phyloP scores from a whole-genome alignment of 53 echinoderm and acorn worm genomes.

The Paelopatides confundens region DNA sequence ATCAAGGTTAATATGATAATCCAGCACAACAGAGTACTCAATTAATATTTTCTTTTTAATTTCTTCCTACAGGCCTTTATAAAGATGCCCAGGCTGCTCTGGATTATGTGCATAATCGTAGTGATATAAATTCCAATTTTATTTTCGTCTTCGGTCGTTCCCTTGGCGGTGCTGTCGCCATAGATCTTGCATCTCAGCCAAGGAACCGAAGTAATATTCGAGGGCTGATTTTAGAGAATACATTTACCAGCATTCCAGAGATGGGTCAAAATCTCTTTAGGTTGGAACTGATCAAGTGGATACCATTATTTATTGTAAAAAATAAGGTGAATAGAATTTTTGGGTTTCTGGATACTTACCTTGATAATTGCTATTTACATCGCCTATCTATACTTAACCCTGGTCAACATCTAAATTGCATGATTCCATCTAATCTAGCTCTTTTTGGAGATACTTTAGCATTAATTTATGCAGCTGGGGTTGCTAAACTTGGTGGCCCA shows the following conservation, averaged over 20 bases:
- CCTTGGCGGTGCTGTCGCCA: constrained; percentile 92
- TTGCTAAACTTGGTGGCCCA: too few relatives aligned
- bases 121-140: constrained; percentile 81
- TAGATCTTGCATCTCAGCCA: constrained; percentile 74
- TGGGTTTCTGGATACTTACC: too few relatives aligned
- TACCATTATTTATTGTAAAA: constrained; percentile 85
- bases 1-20: too few relatives aligned
- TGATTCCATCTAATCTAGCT: too few relatives aligned
- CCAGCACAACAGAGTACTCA: too few relatives aligned
- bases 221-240: constrained; percentile 90
- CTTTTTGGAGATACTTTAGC: too few relatives aligned
- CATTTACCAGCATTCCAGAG: constrained; percentile 91
- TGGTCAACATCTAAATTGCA: too few relatives aligned
- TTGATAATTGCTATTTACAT: too few relatives aligned
- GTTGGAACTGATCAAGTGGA: constrained; percentile 73
- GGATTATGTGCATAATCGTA: constrained; percentile 84
- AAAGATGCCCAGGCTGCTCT: constrained; percentile 87
- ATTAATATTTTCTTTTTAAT: neutral
- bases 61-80: constrained; percentile 73
- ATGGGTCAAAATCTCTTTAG: constrained; percentile 82
- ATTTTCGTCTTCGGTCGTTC: constrained; percentile 92
- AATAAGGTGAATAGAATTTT: constrained; percentile 75
- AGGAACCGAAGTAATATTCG: constrained; percentile 67
- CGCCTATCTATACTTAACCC: too few relatives aligned
- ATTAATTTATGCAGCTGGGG: too few relatives aligned